Evolutionary conservation across 2,888 invertebrate genomes (phyloP), one percentile per base, ranked within the genome.

Genomic region (Nomada fabriciana): DNA sequence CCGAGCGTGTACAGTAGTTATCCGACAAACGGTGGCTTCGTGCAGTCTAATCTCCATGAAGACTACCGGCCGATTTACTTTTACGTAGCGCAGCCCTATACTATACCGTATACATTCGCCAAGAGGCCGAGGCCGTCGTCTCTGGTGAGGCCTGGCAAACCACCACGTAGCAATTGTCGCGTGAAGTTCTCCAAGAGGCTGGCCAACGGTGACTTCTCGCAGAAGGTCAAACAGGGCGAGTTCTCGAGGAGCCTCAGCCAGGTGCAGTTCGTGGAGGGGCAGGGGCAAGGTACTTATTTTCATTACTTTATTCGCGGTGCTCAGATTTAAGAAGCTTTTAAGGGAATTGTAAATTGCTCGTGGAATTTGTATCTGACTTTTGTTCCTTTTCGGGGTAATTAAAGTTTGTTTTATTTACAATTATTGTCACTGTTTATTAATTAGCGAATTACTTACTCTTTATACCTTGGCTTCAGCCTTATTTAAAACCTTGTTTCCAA

Each of bases 41-140:
- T 72, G 20, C 88, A 85, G 53, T 87, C 88, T 65, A 85, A 87
- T 73, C 86, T 90, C 42, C 91, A 91, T 86, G 93, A 93, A 85
- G 93, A 93, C 79, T 93, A 93, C 80, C 86, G 93, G 72, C 93
- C 93, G 84, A 93, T 93, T 76, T 93, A 93, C 86, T 93, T 93
- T 82, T 93, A 93, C 88, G 93, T 93, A 79, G 93, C 93, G 11
- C 93, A 93, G 76, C 93, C 93, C 42, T 93, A 93, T 68, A 93
- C 93, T 59, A 92, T 93, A 77, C 93, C 93, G 50, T 93, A 93
- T 75, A 92, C 93, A 47, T 92, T 92, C 80, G 93, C 93, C 43
- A 91, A 89, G 73, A 87, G 92, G 23, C 92, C 93, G 43, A 91
- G 90, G 70, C 91, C 90, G 42, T 89, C 92, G 47, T 91, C 91